Evolutionary conservation across 1,140 invertebrate species (phyloP).

Genomic region (Heliconius eleuchia): DNA sequence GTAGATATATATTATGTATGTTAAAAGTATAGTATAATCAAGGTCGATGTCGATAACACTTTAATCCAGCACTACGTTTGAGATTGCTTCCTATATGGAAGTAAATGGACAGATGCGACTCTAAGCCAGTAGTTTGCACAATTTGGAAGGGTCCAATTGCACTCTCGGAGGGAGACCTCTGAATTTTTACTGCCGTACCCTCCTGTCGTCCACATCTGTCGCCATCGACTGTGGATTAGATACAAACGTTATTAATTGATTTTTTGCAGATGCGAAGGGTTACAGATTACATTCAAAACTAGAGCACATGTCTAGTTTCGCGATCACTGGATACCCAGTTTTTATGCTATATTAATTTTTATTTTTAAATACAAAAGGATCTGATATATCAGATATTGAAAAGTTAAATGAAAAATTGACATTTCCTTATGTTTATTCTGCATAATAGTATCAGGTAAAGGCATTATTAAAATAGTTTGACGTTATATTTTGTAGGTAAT

Average conservation of each 20-base stretch:
- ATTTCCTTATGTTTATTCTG: too few species aligned
- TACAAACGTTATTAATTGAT: slow-evolving; percentile 76
- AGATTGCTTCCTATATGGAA: slow-evolving; percentile 28
- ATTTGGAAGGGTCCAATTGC: slow-evolving; percentile 63
- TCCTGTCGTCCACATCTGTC: slow-evolving; percentile 77
- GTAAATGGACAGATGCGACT: slow-evolving; percentile 76
- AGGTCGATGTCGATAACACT: slow-evolving; percentile 44
- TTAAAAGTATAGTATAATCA: not conserved
- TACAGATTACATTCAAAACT: slow-evolving; percentile 53
- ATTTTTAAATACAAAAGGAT: not conserved
- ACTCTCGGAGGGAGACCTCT: slow-evolving; percentile 63
- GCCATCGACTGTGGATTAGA: slow-evolving; percentile 67
- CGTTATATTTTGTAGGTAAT: not conserved
- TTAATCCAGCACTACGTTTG: slow-evolving; percentile 21
- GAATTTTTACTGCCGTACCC: slow-evolving; percentile 64
- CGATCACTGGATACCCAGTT: not conserved
- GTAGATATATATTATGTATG: not conserved
- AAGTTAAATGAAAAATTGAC: too few species aligned
- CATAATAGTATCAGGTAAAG: too few species aligned
- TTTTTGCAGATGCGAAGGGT: slow-evolving; percentile 62
- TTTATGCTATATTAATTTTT: not conserved
- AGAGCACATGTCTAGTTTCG: slow-evolving; percentile 50
- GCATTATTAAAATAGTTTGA: too few species aligned
- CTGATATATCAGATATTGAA: too few species aligned
- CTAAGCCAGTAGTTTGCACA: slow-evolving; percentile 71